Conservation (phyloP, 2,113 vertebrate genomes). For the Nycticorax nycticorax region DNA sequence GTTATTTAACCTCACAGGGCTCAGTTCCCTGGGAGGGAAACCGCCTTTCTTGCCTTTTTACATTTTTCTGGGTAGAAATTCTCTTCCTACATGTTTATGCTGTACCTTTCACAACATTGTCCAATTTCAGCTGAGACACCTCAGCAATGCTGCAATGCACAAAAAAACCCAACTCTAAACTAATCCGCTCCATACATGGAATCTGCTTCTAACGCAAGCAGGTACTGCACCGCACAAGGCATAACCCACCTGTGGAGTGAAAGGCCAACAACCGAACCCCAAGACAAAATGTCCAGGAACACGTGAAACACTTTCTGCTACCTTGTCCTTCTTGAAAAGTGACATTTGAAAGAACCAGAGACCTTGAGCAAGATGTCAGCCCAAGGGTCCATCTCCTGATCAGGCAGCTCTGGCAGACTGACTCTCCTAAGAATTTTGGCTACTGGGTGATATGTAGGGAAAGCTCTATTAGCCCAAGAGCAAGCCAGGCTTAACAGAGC, state of each 20-base stretch:
- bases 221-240: accelerated
- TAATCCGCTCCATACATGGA: accelerated
- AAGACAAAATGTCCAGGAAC: neutral
- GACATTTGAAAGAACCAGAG: neutral
- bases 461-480: neutral
- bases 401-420: accelerated
- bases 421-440: neutral
- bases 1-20: neutral
- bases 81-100: neutral
- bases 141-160: neutral
- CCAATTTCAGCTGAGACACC: neutral
- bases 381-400: neutral
- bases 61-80: neutral
- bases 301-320: neutral
- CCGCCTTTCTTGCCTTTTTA: neutral
- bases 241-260: accelerated
- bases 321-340: neutral
- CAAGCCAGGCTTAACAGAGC: neutral
- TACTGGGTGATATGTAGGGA: neutral
- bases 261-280: neutral
- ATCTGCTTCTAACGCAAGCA: neutral
- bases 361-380: neutral
- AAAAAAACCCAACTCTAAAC: neutral
- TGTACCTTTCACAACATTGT: neutral
- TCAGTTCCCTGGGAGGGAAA: neutral